Percentiles rank a stretch among this genome's conserved stretches.
Evolutionary conservation across 2,113 vertebrate species (phyloP).

Genomic region (Rutilus rutilus): DNA sequence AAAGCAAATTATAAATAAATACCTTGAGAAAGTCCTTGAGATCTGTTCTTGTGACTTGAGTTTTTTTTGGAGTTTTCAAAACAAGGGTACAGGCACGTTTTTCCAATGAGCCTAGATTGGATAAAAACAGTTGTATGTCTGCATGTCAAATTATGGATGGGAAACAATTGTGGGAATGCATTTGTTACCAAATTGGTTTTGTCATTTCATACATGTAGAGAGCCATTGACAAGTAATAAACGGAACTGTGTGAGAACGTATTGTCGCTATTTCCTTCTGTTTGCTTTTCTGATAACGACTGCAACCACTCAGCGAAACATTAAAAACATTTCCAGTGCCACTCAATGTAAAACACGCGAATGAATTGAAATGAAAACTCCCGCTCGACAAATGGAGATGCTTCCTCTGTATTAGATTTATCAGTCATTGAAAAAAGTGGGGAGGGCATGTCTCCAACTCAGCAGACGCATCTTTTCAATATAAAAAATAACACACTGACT

Average conservation of each 20-base stretch:
- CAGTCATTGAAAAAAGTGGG: background rate
- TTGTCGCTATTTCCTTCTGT: background rate
- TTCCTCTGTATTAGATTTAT: slow-evolving; percentile 1
- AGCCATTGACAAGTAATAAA: slow-evolving; percentile 9
- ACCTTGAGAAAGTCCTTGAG: background rate
- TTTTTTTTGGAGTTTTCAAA: background rate
- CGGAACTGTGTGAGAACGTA: background rate
- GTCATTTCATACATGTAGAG: background rate
- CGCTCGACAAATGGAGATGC: background rate
- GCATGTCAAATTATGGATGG: background rate
- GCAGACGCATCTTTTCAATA: background rate
- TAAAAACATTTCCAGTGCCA: background rate
- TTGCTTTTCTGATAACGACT: background rate
- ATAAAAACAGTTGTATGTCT: background rate
- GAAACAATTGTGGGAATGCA: background rate
- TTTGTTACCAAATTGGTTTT: background rate
- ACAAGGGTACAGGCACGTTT: background rate
- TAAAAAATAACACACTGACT: slow-evolving; percentile 20
- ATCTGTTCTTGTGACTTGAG: background rate
- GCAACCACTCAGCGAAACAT: background rate
- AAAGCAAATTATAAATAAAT: background rate
- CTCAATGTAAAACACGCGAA: background rate
- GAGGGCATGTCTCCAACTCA: background rate
- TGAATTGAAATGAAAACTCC: background rate
- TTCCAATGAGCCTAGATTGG: background rate